These are phyloP conservation scores for Enteromius paludinosus DNA, from an alignment of 2,797 vertebrate genomes.

Conservation along the genomic window DNA sequence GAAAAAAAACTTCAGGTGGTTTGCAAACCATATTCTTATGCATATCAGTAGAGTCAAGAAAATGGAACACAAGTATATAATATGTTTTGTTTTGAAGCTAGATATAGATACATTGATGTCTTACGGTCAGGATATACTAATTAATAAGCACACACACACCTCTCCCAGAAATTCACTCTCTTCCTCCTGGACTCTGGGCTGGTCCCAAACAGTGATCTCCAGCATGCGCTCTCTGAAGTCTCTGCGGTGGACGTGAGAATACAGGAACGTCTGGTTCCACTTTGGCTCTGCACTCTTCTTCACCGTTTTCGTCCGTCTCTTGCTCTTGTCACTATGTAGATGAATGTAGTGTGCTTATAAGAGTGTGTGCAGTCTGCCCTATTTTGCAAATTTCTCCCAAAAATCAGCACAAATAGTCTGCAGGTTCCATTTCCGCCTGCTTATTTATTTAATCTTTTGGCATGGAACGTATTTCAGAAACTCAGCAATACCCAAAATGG, in stretches of 20 bases:
- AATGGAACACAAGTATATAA: neutral
- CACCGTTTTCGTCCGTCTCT: conserved; percentile 89
- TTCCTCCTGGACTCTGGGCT: conserved; percentile 88
- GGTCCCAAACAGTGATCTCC: conserved; percentile 90
- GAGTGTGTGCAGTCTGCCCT: neutral
- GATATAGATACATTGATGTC: neutral
- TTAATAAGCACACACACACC: conserved; percentile 69
- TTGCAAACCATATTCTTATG: neutral
- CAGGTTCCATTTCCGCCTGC: neutral
- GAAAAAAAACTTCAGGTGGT: neutral
- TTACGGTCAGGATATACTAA: neutral
- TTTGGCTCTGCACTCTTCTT: conserved; percentile 88
- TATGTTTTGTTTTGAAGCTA: neutral
- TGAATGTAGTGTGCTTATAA: neutral
- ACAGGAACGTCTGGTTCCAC: conserved; percentile 91
- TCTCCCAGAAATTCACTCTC: conserved; percentile 90
- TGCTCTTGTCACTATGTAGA: conserved; percentile 84
- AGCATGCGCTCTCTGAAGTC: conserved; percentile 90
- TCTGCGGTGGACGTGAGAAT: conserved; percentile 87
- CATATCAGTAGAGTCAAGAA: neutral
- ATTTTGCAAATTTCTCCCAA: neutral
- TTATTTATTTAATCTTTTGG: conserved; percentile 15
- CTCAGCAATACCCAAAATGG: neutral
- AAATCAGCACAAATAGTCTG: conserved; percentile 2
- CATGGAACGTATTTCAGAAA: neutral